Percentiles rank a stretch among this genome's conserved stretches.
Evolutionary conservation across 1,140 invertebrate genomes (phyloP).

Genomic region (Pissodes strobi): DNA sequence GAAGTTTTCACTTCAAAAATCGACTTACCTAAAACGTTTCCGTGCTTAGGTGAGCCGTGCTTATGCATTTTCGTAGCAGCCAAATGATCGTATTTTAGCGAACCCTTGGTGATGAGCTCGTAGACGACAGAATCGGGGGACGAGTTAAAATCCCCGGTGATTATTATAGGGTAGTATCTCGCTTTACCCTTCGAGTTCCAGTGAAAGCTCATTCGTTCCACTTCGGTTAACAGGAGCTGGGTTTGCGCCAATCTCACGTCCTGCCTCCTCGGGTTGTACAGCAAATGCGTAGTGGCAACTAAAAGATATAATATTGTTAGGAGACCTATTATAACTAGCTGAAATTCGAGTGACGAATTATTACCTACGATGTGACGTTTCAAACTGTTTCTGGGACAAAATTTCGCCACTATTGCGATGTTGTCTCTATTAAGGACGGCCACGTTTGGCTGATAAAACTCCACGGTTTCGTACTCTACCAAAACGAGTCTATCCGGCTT

Average conservation of each 20-base stretch:
- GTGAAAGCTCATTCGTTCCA: constrained; percentile 75
- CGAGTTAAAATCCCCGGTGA: constrained; percentile 91
- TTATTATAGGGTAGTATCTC: constrained; percentile 73
- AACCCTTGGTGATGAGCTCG: constrained; percentile 70
- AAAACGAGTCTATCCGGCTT: constrained; percentile 67
- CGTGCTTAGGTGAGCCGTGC: background rate
- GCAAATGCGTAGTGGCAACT: constrained; percentile 91
- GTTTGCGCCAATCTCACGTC: constrained; percentile 89
- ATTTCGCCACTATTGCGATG: constrained; percentile 80
- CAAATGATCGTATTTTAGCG: constrained; percentile 63
- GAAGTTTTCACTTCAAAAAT: background rate
- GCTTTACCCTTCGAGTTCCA: background rate
- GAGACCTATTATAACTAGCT: too few relatives aligned
- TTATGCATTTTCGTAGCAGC: constrained; percentile 46
- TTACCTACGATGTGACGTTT: constrained; percentile 60
- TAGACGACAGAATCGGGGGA: constrained; percentile 73
- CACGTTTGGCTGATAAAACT: constrained; percentile 60
- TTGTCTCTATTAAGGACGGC: constrained; percentile 81
- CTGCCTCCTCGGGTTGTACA: constrained; percentile 86
- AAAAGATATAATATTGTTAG: too few relatives aligned
- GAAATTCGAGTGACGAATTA: too few relatives aligned
- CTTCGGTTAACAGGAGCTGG: constrained; percentile 77
- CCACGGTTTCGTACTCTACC: constrained; percentile 64
- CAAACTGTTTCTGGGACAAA: constrained; percentile 61
- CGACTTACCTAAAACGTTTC: constrained; percentile 41